Conservation (phyloP, 2,113 vertebrate genomes). For the Kobus ellipsiprymnus region DNA sequence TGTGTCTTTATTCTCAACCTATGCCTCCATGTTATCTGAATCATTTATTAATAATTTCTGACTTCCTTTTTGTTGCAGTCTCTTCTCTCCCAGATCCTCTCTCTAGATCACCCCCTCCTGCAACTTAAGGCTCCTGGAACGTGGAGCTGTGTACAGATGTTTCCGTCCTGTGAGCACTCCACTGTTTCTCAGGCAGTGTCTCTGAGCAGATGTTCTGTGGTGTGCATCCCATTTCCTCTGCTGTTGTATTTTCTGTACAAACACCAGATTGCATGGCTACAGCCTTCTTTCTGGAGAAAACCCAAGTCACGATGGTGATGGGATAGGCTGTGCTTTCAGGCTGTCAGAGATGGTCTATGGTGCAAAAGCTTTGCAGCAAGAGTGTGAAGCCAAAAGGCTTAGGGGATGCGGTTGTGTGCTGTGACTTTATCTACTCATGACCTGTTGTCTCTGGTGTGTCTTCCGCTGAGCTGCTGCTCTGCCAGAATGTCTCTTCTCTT, state of each 20-base stretch:
- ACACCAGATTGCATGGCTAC: conserved; percentile 69
- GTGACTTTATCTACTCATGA: background rate
- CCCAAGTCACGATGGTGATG: background rate
- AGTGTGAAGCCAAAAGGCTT: background rate
- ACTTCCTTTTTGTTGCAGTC: background rate
- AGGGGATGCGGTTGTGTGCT: background rate
- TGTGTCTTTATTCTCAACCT: background rate
- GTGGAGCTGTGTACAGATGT: conserved; percentile 24
- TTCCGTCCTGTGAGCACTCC: conserved; percentile 24
- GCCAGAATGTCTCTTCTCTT: background rate
- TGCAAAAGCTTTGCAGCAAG: background rate
- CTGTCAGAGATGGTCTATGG: background rate
- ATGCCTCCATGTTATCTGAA: background rate
- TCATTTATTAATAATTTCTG: background rate
- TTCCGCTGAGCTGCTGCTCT: background rate
- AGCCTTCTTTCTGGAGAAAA: conserved; percentile 68
- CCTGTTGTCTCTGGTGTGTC: background rate
- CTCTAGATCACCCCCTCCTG: background rate
- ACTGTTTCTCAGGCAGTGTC: conserved; percentile 71
- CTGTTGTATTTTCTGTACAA: conserved; percentile 70
- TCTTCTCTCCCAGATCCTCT: background rate
- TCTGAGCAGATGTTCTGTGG: conserved; percentile 74
- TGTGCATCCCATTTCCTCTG: conserved; percentile 47
- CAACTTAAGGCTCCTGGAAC: background rate
- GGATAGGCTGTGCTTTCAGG: background rate